Percentiles rank a stretch among this genome's conserved stretches.
phyloP scores from a whole-genome alignment of 37 sponge, comb jelly and placozoan genomes.

The Oopsacas minuta region DNA sequence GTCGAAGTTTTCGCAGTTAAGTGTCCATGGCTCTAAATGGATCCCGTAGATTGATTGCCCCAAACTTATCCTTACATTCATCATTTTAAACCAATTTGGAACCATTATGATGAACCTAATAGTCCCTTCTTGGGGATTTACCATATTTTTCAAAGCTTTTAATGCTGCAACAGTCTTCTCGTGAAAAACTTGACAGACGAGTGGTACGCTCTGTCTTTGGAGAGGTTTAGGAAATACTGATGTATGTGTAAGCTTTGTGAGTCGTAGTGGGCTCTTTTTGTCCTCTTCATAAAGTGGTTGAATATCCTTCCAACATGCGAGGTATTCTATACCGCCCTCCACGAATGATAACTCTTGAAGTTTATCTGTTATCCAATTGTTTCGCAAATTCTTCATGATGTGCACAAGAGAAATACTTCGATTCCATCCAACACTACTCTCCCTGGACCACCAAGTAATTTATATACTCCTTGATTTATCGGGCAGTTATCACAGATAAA shows the following conservation, averaged over 20 bases:
- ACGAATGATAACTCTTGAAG: background rate
- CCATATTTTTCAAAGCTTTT: background rate
- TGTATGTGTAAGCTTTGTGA: constrained; percentile 8
- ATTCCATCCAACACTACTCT: too few species aligned
- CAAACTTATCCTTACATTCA: constrained; percentile 1
- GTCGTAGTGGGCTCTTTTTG: background rate
- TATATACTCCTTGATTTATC: too few species aligned
- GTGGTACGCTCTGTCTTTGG: background rate
- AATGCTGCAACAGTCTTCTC: constrained; percentile 3
- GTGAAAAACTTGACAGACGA: constrained; percentile 6
- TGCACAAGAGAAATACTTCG: too few species aligned
- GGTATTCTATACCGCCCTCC: background rate
- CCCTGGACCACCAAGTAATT: too few species aligned
- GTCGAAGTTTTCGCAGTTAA: background rate
- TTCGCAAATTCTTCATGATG: background rate
- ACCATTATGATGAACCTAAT: background rate
- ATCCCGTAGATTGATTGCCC: background rate
- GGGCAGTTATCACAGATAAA: too few species aligned
- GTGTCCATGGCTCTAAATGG: background rate
- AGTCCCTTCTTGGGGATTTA: background rate
- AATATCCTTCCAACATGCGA: background rate
- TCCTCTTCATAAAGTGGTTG: background rate
- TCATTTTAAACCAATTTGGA: background rate
- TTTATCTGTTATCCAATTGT: background rate
- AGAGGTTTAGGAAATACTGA: constrained; percentile 8